These are phyloP conservation scores for Hoplostethus mediterraneus DNA, from an alignment of 2,797 vertebrate species.

Conservation along the genomic window DNA sequence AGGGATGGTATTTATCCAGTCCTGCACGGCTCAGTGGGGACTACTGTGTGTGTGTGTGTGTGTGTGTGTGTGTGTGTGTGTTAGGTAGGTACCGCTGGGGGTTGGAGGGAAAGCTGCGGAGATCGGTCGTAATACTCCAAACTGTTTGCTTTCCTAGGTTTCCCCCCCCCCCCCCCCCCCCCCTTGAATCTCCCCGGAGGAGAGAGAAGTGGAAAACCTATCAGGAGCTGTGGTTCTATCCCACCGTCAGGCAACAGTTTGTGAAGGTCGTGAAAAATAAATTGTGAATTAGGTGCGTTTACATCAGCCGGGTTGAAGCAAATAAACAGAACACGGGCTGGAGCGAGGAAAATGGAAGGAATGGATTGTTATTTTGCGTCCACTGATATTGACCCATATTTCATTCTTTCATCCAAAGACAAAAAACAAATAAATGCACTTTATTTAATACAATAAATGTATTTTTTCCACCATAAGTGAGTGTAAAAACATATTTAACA, in stretches of 20 bases:
- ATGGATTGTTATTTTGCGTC: too few species aligned
- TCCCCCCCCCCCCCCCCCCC: too few species aligned
- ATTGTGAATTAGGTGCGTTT: slow-evolving; percentile 3
- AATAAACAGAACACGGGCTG: slow-evolving; percentile 5
- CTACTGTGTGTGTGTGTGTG: slow-evolving; percentile 63
- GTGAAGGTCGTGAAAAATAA: not conserved
- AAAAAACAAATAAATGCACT: too few species aligned
- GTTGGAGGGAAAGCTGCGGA: slow-evolving; percentile 44
- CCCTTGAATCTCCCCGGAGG: not conserved
- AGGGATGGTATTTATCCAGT: slow-evolving; percentile 74
- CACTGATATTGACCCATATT: too few species aligned
- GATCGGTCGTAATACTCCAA: slow-evolving; percentile 16
- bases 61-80: too few species aligned
- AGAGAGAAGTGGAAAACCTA: not conserved
- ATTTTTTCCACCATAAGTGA: too few species aligned
- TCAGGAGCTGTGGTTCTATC: not conserved
- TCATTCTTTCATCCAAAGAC: too few species aligned
- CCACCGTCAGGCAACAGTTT: not conserved
- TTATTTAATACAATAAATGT: too few species aligned
- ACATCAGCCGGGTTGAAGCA: not conserved
- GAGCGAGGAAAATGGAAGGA: not conserved
- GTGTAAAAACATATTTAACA: too few species aligned
- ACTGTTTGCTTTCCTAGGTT: slow-evolving; percentile 13
- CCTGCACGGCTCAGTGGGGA: slow-evolving; percentile 70
- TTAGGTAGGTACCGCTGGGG: slow-evolving; percentile 61